phyloP scores from a whole-genome alignment of 1,140 invertebrate species.

The Apolygus lucorum region DNA sequence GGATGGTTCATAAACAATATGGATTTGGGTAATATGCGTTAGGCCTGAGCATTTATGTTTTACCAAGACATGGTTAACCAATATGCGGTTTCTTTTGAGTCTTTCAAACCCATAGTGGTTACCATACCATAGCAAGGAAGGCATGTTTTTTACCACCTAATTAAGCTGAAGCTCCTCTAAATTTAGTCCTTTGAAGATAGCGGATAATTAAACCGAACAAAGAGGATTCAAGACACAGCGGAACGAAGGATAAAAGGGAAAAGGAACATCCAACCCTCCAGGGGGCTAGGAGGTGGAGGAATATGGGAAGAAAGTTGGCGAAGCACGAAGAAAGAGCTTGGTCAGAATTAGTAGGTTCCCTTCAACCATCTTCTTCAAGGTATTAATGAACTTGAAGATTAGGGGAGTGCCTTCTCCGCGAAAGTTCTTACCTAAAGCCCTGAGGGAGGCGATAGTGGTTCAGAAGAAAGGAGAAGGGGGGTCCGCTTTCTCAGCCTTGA shows the following conservation, averaged over 20 bases:
- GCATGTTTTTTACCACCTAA: not conserved
- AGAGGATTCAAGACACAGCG: not conserved
- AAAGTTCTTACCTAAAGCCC: not conserved
- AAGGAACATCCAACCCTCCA: not conserved
- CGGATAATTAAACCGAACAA: not conserved
- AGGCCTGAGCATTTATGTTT: too few relatives aligned
- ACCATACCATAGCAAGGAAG: not conserved
- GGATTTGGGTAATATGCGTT: too few relatives aligned
- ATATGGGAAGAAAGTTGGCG: not conserved
- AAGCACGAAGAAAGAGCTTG: not conserved
- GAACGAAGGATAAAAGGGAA: not conserved
- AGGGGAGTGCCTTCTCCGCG: not conserved
- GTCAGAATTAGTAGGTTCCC: not conserved
- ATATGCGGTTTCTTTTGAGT: too few relatives aligned
- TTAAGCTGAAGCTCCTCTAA: not conserved
- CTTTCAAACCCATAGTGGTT: not conserved
- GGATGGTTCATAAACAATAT: too few relatives aligned
- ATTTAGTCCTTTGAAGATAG: not conserved
- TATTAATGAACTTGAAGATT: constrained; percentile 2
- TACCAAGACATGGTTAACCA: too few relatives aligned
- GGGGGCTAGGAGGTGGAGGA: too few relatives aligned
- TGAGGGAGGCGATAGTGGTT: not conserved
- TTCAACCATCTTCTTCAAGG: not conserved
- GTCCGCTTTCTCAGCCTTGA: not conserved
- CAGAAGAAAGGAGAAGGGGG: not conserved